phyloP scores from a whole-genome alignment of 2,888 invertebrate genomes.

The Tanaodytes sp. region DNA sequence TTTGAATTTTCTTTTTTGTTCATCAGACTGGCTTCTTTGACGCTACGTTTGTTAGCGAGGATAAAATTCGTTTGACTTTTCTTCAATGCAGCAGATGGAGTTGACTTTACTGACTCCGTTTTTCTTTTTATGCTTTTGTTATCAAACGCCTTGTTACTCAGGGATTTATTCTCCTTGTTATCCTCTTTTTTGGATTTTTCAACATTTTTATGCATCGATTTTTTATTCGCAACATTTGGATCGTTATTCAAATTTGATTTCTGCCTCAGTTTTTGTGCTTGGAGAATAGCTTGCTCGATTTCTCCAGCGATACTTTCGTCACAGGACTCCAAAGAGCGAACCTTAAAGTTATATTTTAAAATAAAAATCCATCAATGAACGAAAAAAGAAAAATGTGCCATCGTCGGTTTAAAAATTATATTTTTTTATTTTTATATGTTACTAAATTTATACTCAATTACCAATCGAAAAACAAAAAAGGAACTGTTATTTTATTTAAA shows the following conservation, averaged over 20 bases:
- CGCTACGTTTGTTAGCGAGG: slow-evolving; percentile 55
- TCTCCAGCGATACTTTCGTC: slow-evolving; percentile 64
- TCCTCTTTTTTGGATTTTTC: slow-evolving; percentile 14
- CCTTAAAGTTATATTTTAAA: slow-evolving; percentile 25
- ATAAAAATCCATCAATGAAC: neutral
- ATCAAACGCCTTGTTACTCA: neutral
- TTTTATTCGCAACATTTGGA: slow-evolving; percentile 4
- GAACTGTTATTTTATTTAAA: no score
- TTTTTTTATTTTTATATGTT: neutral
- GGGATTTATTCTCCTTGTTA: slow-evolving; percentile 3
- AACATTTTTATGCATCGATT: neutral
- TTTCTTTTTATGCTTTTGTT: neutral
- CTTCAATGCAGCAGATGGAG: neutral
- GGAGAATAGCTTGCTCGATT: slow-evolving; percentile 63
- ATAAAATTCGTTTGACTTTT: slow-evolving; percentile 53
- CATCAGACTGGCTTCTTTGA: slow-evolving; percentile 35
- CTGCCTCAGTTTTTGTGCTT: slow-evolving; percentile 65
- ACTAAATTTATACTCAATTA: no score
- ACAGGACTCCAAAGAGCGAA: slow-evolving; percentile 45
- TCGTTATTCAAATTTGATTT: slow-evolving; percentile 42
- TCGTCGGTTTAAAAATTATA: neutral
- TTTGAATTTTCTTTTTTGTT: slow-evolving; percentile 40
- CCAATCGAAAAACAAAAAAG: no score
- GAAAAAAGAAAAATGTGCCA: neutral
- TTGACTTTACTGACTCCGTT: neutral